Evolutionary conservation across 1,140 invertebrate genomes (phyloP).

Genomic region (Dryas iulia): DNA sequence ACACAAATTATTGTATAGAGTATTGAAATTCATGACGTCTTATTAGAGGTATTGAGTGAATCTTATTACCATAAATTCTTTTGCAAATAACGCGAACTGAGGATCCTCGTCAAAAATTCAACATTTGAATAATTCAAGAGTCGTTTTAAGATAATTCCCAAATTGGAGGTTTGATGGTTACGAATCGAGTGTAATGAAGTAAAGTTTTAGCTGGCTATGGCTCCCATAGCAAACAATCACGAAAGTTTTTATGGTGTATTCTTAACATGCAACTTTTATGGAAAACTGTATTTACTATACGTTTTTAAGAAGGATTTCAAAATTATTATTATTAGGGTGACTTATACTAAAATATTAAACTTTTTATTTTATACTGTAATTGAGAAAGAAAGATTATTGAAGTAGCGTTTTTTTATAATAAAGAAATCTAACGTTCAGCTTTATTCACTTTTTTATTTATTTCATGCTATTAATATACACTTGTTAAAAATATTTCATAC

Average conservation of each 20-base stretch:
- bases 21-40: conserved; percentile 32
- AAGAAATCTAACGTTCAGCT: too few species aligned
- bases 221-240: conserved; percentile 24
- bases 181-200: conserved; percentile 57
- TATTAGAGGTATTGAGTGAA: conserved; percentile 45
- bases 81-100: conserved; percentile 48
- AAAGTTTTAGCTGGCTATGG: conserved; percentile 41
- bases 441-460: too few species aligned
- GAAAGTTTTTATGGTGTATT: background rate
- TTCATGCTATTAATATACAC: too few species aligned
- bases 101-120: conserved; percentile 66
- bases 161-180: conserved; percentile 61
- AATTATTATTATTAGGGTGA: too few species aligned
- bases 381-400: too few species aligned
- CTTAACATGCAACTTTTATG: background rate
- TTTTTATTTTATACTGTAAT: background rate
- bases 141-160: conserved; percentile 67
- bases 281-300: too few species aligned
- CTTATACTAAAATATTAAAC: too few species aligned
- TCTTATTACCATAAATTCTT: conserved; percentile 62
- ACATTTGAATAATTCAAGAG: conserved; percentile 66
- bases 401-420: background rate
- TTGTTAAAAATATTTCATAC: too few species aligned
- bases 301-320: too few species aligned
- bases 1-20: background rate